phyloP scores from a whole-genome alignment of 37 sponge, comb jelly and placozoan species.

The Hexactinellida sp. region DNA sequence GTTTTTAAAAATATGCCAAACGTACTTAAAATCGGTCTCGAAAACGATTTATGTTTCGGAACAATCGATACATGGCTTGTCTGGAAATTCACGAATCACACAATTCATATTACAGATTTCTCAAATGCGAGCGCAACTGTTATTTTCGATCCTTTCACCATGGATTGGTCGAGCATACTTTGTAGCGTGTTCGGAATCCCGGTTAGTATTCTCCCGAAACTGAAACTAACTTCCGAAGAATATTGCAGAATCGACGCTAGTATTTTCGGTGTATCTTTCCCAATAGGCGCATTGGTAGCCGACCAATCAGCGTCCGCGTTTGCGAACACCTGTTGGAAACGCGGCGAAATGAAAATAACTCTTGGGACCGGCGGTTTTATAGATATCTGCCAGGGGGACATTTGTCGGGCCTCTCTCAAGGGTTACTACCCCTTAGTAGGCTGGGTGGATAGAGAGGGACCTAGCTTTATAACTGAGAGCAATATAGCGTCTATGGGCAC shows the following conservation, averaged over 20 bases:
- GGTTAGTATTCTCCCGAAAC: conserved; percentile 50
- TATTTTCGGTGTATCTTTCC: conserved; percentile 51
- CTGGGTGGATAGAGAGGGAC: conserved; percentile 70
- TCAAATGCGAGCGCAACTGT: conserved; percentile 63
- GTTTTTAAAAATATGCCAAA: conserved; percentile 50
- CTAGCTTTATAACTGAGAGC: conserved; percentile 67
- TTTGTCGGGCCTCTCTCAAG: conserved; percentile 54
- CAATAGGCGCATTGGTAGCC: conserved; percentile 52
- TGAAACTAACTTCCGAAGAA: conserved; percentile 49
- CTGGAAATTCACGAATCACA: conserved; percentile 76
- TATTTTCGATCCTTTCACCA: conserved; percentile 66
- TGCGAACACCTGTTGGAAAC: conserved; percentile 79
- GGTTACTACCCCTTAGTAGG: conserved; percentile 81
- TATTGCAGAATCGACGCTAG: conserved; percentile 37
- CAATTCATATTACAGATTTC: conserved; percentile 79
- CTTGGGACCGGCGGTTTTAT: conserved; percentile 82
- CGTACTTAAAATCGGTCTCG: conserved; percentile 28
- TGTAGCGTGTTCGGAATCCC: conserved; percentile 49
- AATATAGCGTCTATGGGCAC: conserved; percentile 70
- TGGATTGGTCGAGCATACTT: conserved; percentile 47
- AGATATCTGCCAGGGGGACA: conserved; percentile 54
- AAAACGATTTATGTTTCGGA: conserved; percentile 69
- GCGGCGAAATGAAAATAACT: conserved; percentile 67
- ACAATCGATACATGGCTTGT: conserved; percentile 85
- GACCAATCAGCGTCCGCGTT: conserved; percentile 89